Conservation (phyloP, 2,888 invertebrate species). For the Chrysomela aeneicollis region DNA sequence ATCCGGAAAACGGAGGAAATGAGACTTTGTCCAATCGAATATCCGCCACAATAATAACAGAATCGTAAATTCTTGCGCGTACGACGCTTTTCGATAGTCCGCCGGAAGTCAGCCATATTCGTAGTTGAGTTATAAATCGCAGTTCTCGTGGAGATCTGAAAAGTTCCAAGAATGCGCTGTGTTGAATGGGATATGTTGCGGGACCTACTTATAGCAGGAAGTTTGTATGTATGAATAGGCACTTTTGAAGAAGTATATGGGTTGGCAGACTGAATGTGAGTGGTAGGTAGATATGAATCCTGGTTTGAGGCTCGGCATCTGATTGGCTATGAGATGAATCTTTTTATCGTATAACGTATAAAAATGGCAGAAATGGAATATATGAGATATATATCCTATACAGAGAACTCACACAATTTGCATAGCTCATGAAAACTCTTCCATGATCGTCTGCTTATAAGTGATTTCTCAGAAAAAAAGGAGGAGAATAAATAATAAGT, state of each 20-base stretch:
- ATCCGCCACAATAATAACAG: conserved; percentile 34
- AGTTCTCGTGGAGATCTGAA: conserved; percentile 47
- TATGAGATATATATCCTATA: too few relatives aligned
- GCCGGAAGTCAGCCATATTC: conserved; percentile 49
- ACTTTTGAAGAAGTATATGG: neutral
- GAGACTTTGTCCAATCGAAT: conserved; percentile 31
- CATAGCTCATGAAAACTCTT: too few relatives aligned
- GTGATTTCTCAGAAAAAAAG: too few relatives aligned
- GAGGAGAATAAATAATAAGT: too few relatives aligned
- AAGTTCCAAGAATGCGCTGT: conserved; percentile 52
- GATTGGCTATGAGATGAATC: too few relatives aligned
- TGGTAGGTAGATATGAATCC: too few relatives aligned
- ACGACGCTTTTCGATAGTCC: conserved; percentile 29
- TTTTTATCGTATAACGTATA: too few relatives aligned
- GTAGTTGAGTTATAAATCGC: conserved; percentile 47
- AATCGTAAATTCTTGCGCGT: conserved; percentile 36
- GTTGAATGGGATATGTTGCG: conserved; percentile 46
- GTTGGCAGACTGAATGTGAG: neutral
- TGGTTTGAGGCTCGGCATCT: too few relatives aligned
- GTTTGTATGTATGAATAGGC: neutral
- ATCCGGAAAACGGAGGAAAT: conserved; percentile 33
- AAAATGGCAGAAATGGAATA: too few relatives aligned
- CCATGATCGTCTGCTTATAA: too few relatives aligned
- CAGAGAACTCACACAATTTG: too few relatives aligned
- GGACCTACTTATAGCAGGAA: conserved; percentile 25